Evolutionary conservation across 2,888 invertebrate species (phyloP).

Genomic region (Phengaris alcon): DNA sequence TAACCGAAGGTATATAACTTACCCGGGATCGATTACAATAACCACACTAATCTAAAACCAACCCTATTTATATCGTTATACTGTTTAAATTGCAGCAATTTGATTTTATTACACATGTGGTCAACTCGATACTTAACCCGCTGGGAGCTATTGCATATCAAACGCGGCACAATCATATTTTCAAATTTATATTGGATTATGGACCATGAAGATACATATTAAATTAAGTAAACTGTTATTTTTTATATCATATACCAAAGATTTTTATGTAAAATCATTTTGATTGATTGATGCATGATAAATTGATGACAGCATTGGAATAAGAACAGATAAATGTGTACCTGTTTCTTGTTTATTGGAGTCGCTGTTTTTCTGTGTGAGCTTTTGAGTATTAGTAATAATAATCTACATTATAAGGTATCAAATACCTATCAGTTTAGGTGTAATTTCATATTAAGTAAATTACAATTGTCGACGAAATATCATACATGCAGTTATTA

Average conservation of each 20-base stretch:
- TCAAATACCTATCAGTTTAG: background rate
- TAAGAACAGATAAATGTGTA: background rate
- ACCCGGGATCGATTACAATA: conserved; percentile 39
- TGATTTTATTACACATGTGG: conserved; percentile 36
- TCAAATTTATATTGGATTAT: conserved; percentile 54
- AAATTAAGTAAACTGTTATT: conserved; percentile 34
- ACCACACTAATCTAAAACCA: conserved; percentile 7
- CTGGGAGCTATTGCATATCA: conserved; percentile 57
- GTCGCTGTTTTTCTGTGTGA: background rate
- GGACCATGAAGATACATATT: conserved; percentile 56
- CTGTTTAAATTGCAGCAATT: background rate
- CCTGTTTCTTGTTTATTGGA: background rate
- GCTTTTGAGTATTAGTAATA: too few relatives aligned
- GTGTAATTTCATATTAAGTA: background rate
- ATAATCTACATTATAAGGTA: background rate
- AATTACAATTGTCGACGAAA: too few relatives aligned
- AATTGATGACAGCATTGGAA: background rate
- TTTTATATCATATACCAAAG: conserved; percentile 6
- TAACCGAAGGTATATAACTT: conserved; percentile 57
- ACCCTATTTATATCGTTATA: background rate
- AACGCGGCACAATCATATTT: conserved; percentile 51
- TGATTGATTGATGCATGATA: conserved; percentile 9
- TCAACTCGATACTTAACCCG: conserved; percentile 38
- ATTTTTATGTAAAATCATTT: background rate
- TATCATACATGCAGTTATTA: too few relatives aligned